phyloP scores from a whole-genome alignment of 2,888 invertebrate species.

The Acleris emargana region DNA sequence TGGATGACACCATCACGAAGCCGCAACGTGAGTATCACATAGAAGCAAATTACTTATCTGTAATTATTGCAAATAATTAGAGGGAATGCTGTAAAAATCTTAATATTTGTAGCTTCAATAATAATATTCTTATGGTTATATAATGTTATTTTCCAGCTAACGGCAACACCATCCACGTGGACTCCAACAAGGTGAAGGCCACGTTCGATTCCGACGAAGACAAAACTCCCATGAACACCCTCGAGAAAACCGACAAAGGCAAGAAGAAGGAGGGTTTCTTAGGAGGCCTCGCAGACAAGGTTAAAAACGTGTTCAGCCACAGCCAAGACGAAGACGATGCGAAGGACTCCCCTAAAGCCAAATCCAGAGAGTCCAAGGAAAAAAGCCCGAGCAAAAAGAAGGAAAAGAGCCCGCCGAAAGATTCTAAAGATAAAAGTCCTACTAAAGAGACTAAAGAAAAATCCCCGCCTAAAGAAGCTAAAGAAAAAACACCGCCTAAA shows the following conservation, averaged over 20 bases:
- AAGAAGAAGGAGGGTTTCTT: slow-evolving; percentile 72
- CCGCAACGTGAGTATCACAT: slow-evolving; percentile 55
- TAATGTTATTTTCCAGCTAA: slow-evolving; percentile 65
- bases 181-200: slow-evolving; percentile 81
- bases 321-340: slow-evolving; percentile 71
- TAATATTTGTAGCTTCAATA: no score
- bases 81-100: no score
- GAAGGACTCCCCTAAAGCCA: slow-evolving; percentile 31
- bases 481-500: slow-evolving; percentile 70
- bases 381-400: slow-evolving; percentile 52
- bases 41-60: neutral
- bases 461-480: slow-evolving; percentile 61
- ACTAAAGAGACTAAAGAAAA: slow-evolving; percentile 58
- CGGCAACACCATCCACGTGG: slow-evolving; percentile 73
- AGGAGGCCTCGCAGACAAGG: slow-evolving; percentile 72
- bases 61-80: no score
- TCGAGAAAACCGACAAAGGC: slow-evolving; percentile 78
- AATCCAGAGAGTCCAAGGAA: slow-evolving; percentile 39
- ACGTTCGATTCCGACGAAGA: slow-evolving; percentile 83
- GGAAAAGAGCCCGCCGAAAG: slow-evolving; percentile 40
- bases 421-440: slow-evolving; percentile 35
- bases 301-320: slow-evolving; percentile 70
- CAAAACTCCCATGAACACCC: slow-evolving; percentile 80
- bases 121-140: no score
- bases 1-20: slow-evolving; percentile 55